Conservation (phyloP, 2,797 vertebrate genomes). For the Thripadectes ignobilis region DNA sequence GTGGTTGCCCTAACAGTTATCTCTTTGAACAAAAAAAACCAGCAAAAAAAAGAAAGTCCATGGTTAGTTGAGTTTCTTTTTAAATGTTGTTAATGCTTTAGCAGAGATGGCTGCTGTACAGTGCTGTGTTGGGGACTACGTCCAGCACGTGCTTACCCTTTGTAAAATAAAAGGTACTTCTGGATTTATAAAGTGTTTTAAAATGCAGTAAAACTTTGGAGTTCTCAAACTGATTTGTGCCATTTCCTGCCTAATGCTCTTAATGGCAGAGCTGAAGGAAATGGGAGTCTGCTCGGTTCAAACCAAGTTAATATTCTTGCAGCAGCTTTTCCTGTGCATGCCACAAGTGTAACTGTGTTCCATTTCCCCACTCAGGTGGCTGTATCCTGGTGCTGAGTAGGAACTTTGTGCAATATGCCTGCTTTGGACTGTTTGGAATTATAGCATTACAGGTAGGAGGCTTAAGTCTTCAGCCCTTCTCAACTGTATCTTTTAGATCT, state of each 20-base stretch:
- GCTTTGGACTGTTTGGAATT: conserved; percentile 96
- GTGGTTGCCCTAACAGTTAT: not conserved
- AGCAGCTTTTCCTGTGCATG: not conserved
- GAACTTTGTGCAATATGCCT: conserved; percentile 98
- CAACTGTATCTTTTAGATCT: not conserved
- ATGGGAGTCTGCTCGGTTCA: not conserved
- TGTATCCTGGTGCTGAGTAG: conserved; percentile 96
- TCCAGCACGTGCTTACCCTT: not conserved
- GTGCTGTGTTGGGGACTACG: not conserved
- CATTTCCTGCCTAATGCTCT: not conserved
- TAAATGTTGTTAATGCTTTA: not conserved
- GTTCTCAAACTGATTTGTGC: not conserved
- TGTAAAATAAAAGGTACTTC: not conserved
- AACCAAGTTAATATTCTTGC: not conserved
- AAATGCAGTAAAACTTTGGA: not conserved
- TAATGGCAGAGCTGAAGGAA: not conserved
- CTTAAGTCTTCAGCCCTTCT: conserved; percentile 13
- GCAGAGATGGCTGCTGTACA: not conserved
- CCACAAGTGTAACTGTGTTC: conserved; percentile 7
- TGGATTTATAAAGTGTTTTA: not conserved
- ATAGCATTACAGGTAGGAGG: conserved; percentile 93
- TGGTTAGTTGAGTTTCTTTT: not conserved
- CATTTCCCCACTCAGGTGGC: conserved; percentile 81
- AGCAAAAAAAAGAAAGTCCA: not conserved
- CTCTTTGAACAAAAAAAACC: not conserved